Percentiles rank a stretch among this genome's conserved stretches.
Evolutionary conservation across 2,888 invertebrate genomes (phyloP).

Genomic region (Hydraecia micacea): DNA sequence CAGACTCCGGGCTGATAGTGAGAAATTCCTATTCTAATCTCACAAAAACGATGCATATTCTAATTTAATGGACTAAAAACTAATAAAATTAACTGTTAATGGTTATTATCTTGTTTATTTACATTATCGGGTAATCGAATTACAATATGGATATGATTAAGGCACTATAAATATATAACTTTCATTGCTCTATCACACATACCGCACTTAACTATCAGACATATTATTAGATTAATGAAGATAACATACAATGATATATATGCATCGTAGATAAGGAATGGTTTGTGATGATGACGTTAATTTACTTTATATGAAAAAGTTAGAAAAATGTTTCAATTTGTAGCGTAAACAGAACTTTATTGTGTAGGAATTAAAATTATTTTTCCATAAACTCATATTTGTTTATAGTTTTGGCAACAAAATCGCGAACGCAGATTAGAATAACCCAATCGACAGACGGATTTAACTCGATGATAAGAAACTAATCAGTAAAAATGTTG

Average conservation of each 20-base stretch:
- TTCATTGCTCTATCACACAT: not conserved
- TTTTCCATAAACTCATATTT: not conserved
- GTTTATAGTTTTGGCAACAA: too few species aligned
- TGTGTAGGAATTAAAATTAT: too few species aligned
- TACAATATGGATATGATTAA: not conserved
- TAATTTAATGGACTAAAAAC: not conserved
- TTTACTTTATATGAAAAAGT: too few species aligned
- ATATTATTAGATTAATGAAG: not conserved
- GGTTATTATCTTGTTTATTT: slow-evolving; percentile 2
- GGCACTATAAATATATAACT: not conserved
- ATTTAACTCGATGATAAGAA: not conserved
- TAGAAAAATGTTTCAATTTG: too few species aligned
- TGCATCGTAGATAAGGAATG: not conserved
- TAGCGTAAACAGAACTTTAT: too few species aligned
- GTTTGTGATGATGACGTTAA: too few species aligned
- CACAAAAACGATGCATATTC: not conserved
- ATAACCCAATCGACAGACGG: not conserved
- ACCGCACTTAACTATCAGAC: too few species aligned
- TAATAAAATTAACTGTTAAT: not conserved
- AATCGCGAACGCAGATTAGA: too few species aligned
- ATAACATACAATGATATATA: not conserved
- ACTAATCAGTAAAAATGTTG: not conserved
- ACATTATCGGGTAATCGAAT: slow-evolving; percentile 2
- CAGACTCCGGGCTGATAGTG: not conserved
- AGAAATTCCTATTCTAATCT: not conserved